Evolutionary conservation across 1,140 invertebrate genomes (phyloP), one percentile per base, ranked within the genome.

Genomic region (Brevipalpus yothersi): DNA sequence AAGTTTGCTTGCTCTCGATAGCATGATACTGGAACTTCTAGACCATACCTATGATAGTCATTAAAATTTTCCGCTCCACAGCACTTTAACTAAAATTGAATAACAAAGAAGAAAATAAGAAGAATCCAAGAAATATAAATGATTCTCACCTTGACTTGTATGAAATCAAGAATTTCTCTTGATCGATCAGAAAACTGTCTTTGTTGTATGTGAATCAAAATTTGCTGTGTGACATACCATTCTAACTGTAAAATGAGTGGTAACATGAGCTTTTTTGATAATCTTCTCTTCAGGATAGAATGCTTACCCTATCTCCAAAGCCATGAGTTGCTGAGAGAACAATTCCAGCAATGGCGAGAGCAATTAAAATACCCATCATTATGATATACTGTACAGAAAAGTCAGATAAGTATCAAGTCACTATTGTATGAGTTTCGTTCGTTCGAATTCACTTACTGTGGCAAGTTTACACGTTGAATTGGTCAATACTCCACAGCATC

Each of bases 61-160:
- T 62, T 63, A 43, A 62, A 63, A 13, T 49, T 56, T 49, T 59
- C 53, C 15, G 62, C 60, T 17, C 62, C 62, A 60, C 62, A 63
- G 42, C 62, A 63, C 39, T 45, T 21, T 39, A 63, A 54, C 58
- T 63, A 39, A 13, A 55, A 55, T 55, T 53, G 17, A 21, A 53
- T 4, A 3, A 21, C 3, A 8, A 3, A 1, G n/a, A 45, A 2
- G 1, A 51, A 51, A 51, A 43, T 9, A 60, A 19, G 12, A 58
- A 49, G 9, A 15, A 17, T 58, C 8, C 17, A 19, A 10, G 19
- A 9, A 31, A 59, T 53, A 8, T 55, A 54, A 7, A 21, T n/a
- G 5, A n/a, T 12, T 19, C 42, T 58, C 58, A 63, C 62, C 60
- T 63, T 63, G 13, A 63, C 57, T 53, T 63, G 62, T 19, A 63